Base-by-base conservation (phyloP, 1,140 invertebrate species). In the Ptiloglossa arizonensis region DNA sequence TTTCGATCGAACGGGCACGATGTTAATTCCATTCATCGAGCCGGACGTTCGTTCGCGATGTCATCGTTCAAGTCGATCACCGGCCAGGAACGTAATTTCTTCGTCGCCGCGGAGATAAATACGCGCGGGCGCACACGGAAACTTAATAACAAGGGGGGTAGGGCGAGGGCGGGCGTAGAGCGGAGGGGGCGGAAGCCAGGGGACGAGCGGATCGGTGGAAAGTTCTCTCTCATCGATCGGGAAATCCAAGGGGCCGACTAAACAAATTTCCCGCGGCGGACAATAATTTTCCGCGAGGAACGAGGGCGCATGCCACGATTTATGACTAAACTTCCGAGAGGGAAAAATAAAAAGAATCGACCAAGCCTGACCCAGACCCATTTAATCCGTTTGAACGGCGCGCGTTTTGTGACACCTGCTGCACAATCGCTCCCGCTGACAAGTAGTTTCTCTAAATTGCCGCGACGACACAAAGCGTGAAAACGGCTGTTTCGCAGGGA, bases 361-460 rank as follows among this genome's bases (percentile, higher is more conserved):
- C 22, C 60, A 29, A n/a, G 27, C 50, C 46, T 76, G 66, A 81
- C 46, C 66, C 60, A 77, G 74, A 77, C 81, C 72, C 66, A 35
- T 82, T 82, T 82, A 81, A 82, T 81, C 79, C 72, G 56, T 81
- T 79, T 56, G 29, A 64, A 54, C 60, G 79, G 24, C 27, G 41
- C 27, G 27, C 59, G 52, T 66, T 82, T 77, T 60, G 68, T 74
- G 77, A 79, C 68, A 79, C 57, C 76, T 60, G 80, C 64, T 73
- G 74, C 59, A 44, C 48, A 70, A 22, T 48, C 17, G 22, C 46
- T n/a, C 38, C 41, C 56, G 5, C 38, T 71, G 38, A 71, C 68
- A 60, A 71, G 27, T 50, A 50, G 38, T 71, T 60, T 29, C 38
- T 24, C 52, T 35, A 63, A 75, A 82, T 81, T 82, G 44, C 24